phyloP scores from a whole-genome alignment of 2,888 invertebrate genomes.

The Anagyrus pseudococci region DNA sequence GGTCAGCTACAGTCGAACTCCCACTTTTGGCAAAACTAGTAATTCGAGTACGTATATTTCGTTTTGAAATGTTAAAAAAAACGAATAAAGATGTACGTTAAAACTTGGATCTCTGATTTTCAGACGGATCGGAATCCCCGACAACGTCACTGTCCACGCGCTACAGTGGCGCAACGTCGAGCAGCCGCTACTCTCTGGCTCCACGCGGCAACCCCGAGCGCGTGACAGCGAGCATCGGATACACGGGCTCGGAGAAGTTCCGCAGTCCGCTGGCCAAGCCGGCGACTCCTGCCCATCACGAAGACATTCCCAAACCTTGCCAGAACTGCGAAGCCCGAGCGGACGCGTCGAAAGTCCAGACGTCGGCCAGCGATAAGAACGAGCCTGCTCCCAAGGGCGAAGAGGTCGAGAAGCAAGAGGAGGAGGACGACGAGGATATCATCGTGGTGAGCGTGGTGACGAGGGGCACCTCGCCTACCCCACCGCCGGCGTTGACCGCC shows the following conservation, averaged over 20 bases:
- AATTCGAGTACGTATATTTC: no score
- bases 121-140: constrained; percentile 49
- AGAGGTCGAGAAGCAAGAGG: not conserved
- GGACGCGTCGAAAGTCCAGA: constrained; percentile 37
- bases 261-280: constrained; percentile 42
- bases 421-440: constrained; percentile 14
- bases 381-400: constrained; percentile 34
- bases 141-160: constrained; percentile 35
- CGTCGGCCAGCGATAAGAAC: not conserved
- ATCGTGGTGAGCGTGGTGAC: constrained; percentile 69
- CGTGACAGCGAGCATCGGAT: constrained; percentile 43
- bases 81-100: no score
- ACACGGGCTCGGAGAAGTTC: constrained; percentile 49
- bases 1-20: constrained; percentile 45
- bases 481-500: constrained; percentile 68
- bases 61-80: no score
- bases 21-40: constrained; percentile 41
- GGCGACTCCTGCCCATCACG: constrained; percentile 24
- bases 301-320: constrained; percentile 23
- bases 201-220: constrained; percentile 43
- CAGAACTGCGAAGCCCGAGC: constrained; percentile 30
- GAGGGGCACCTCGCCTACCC: constrained; percentile 80
- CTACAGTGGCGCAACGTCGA: constrained; percentile 27
- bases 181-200: constrained; percentile 43
- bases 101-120: no score